phyloP scores from a whole-genome alignment of 1,140 invertebrate species.

The Drosophila fuyamai region DNA sequence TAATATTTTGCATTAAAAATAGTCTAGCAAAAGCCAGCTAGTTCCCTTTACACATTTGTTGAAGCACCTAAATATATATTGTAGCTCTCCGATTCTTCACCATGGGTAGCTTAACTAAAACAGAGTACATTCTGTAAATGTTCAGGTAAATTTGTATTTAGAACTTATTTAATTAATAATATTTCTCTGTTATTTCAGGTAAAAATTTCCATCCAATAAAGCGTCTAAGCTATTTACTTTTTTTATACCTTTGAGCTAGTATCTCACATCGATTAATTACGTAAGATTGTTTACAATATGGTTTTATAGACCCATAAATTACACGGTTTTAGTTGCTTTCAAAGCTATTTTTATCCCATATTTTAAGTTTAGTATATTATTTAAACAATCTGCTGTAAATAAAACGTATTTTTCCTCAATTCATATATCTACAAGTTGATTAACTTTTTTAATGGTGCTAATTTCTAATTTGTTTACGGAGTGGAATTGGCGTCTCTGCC shows the following conservation, averaged over 20 bases:
- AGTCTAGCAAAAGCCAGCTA: too few relatives aligned
- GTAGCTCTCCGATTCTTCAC: not conserved
- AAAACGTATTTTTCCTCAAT: conserved; percentile 1
- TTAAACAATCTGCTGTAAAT: not conserved
- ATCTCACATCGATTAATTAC: not conserved
- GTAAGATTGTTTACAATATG: conserved; percentile 3
- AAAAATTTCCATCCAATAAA: too few relatives aligned
- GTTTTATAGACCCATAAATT: conserved; percentile 39
- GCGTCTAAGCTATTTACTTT: not conserved
- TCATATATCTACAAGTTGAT: conserved; percentile 5
- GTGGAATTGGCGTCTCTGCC: conserved; percentile 16
- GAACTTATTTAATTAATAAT: too few relatives aligned
- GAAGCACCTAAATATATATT: too few relatives aligned
- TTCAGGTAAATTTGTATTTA: too few relatives aligned
- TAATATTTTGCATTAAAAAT: too few relatives aligned
- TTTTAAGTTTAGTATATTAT: conserved; percentile 1
- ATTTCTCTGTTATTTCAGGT: too few relatives aligned
- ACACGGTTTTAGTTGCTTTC: conserved; percentile 6
- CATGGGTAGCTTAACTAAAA: not conserved
- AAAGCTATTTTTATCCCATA: conserved; percentile 30
- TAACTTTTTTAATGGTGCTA: conserved; percentile 46
- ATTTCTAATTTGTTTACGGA: conserved; percentile 39
- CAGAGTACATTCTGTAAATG: too few relatives aligned
- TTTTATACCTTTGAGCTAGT: not conserved
- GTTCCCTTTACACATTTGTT: too few relatives aligned